Percentiles rank a stretch among this genome's conserved stretches.
Evolutionary conservation across 2,797 vertebrate species (phyloP).

Genomic region (Chaetodon trifasciatus): DNA sequence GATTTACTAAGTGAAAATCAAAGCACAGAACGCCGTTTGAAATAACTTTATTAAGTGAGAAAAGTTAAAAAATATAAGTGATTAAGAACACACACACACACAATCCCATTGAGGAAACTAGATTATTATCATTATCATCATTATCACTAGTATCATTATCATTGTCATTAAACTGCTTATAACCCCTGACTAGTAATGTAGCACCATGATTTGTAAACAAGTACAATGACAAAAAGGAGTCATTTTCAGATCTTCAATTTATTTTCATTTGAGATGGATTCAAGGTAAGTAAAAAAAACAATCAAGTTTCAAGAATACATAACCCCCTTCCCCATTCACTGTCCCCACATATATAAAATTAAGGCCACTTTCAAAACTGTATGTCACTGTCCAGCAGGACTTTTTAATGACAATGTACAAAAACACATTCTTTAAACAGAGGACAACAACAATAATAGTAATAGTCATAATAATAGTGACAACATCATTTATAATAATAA

Average conservation of each 20-base stretch:
- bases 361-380: constrained; percentile 87
- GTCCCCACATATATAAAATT: constrained; percentile 86
- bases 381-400: constrained; percentile 91
- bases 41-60: constrained; percentile 83
- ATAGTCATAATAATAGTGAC: constrained; percentile 83
- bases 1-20: constrained; percentile 65
- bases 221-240: constrained; percentile 82
- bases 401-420: constrained; percentile 86
- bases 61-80: constrained; percentile 68
- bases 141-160: constrained; percentile 82
- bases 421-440: constrained; percentile 85
- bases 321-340: constrained; percentile 81
- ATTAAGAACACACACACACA: constrained; percentile 68
- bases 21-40: constrained; percentile 77
- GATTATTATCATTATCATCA: constrained; percentile 79
- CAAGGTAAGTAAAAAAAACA: constrained; percentile 76
- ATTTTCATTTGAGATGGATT: constrained; percentile 84
- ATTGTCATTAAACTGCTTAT: constrained; percentile 66
- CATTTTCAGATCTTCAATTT: constrained; percentile 84
- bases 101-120: constrained; percentile 64
- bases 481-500: constrained; percentile 77
- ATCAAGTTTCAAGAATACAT: constrained; percentile 83
- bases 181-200: constrained; percentile 58
- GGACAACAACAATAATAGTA: constrained; percentile 85
- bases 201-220: constrained; percentile 81